Percentiles rank a stretch among this genome's conserved stretches.
Evolutionary conservation across 2,888 invertebrate species (phyloP).

Genomic region (Amblyteles armatorius): DNA sequence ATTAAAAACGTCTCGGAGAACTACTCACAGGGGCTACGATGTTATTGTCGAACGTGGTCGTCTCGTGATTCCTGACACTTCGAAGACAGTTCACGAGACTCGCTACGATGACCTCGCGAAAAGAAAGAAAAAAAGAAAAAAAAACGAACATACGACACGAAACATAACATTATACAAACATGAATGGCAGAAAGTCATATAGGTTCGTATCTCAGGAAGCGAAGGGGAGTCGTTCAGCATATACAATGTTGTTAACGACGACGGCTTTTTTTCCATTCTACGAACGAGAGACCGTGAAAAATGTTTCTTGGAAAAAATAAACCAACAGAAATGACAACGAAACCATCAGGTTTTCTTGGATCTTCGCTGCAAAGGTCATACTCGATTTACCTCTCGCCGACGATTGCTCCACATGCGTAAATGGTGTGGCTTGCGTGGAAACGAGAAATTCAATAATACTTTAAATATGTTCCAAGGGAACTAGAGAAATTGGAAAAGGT

Average conservation of each 20-base stretch:
- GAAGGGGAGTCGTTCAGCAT: slow-evolving; percentile 37
- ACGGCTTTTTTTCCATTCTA: slow-evolving; percentile 51
- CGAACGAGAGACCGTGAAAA: slow-evolving; percentile 60
- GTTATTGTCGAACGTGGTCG: slow-evolving; percentile 60
- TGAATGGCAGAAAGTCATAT: slow-evolving; percentile 36
- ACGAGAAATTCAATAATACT: slow-evolving; percentile 50
- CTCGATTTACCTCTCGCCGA: slow-evolving; percentile 45
- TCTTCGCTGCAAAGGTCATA: slow-evolving; percentile 2
- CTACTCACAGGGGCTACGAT: slow-evolving; percentile 41
- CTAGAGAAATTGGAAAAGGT: slow-evolving; percentile 38
- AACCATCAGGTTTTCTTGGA: slow-evolving; percentile 7
- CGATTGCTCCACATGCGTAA: slow-evolving; percentile 30
- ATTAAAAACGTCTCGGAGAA: slow-evolving; percentile 71
- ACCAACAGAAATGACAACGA: slow-evolving; percentile 27
- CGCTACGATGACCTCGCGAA: slow-evolving; percentile 41
- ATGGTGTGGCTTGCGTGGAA: slow-evolving; percentile 42
- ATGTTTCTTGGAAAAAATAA: slow-evolving; percentile 51
- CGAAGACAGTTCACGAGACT: slow-evolving; percentile 62
- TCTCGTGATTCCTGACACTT: slow-evolving; percentile 52
- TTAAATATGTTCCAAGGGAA: slow-evolving; percentile 30
- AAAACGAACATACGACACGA: background rate
- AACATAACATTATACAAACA: slow-evolving; percentile 27
- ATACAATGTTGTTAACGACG: slow-evolving; percentile 49
- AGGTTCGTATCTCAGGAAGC: slow-evolving; percentile 26
- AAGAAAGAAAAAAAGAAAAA: background rate